These are phyloP conservation scores for Tenthredo scrophulariae DNA, from an alignment of 2,888 invertebrate genomes.

Conservation along the genomic window DNA sequence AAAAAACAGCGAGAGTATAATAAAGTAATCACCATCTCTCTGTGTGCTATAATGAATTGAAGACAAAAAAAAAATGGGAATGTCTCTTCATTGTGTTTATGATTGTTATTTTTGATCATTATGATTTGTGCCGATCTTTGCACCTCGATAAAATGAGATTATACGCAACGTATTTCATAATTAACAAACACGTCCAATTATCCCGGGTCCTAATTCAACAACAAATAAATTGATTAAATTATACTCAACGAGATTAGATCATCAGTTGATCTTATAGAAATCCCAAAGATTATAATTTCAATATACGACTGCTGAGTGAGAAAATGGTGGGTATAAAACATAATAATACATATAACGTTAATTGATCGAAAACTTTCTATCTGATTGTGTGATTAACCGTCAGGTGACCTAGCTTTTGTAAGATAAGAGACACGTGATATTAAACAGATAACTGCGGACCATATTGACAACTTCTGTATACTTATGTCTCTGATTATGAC, in stretches of 20 bases:
- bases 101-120: neutral
- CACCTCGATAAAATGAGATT: neutral
- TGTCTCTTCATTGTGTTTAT: neutral
- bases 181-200: neutral
- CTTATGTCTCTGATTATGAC: neutral
- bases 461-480: neutral
- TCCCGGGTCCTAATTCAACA: neutral
- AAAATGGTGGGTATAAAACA: neutral
- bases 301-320: neutral
- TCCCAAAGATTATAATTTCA: neutral
- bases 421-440: constrained; percentile 42
- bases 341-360: neutral
- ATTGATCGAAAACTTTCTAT: constrained; percentile 28
- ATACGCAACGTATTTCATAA: neutral
- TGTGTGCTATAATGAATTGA: neutral
- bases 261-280: neutral
- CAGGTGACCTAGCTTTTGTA: constrained; percentile 19
- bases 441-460: constrained; percentile 30
- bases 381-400: constrained; percentile 16
- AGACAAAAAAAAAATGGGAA: neutral
- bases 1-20: neutral
- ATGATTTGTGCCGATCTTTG: neutral
- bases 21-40: neutral
- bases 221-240: neutral
- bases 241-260: constrained; percentile 12